Percentiles rank a stretch among this genome's conserved stretches.
phyloP scores from a whole-genome alignment of 1,140 invertebrate species.

The Nephila pilipes region DNA sequence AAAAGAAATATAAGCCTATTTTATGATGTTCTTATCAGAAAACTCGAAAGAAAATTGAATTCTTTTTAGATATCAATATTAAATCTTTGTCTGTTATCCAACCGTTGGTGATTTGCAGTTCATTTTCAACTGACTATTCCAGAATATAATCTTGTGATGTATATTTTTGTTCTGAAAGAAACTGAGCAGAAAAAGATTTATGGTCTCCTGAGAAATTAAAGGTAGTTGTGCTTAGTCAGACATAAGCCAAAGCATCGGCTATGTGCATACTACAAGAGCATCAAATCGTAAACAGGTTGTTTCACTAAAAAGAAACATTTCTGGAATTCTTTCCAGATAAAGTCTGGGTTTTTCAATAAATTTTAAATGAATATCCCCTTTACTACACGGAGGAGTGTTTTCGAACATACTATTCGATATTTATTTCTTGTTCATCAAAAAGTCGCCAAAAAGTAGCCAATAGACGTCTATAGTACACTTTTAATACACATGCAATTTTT shows the following conservation, averaged over 20 bases:
- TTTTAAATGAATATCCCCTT: neutral
- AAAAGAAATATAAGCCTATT: conserved; percentile 54
- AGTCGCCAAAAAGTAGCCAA: too few species aligned
- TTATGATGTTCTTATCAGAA: conserved; percentile 49
- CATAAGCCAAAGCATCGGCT: neutral
- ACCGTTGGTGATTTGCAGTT: neutral
- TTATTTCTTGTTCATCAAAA: neutral
- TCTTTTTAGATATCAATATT: neutral
- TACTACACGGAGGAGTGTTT: neutral
- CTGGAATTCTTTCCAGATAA: neutral
- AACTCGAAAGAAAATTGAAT: conserved; percentile 37
- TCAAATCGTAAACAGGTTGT: neutral
- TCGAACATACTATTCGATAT: neutral
- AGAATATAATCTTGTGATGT: neutral
- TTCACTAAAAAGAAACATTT: neutral
- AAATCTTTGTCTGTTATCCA: conserved; percentile 5
- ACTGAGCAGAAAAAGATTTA: neutral
- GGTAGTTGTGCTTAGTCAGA: neutral
- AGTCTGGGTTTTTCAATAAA: neutral
- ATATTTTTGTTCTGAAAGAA: neutral
- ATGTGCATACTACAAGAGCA: neutral
- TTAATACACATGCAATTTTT: too few species aligned
- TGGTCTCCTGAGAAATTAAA: neutral
- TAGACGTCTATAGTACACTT: too few species aligned
- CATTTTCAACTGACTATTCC: neutral